Conservation (phyloP, 23 tunicate genomes). For the Oikopleura albicans region DNA sequence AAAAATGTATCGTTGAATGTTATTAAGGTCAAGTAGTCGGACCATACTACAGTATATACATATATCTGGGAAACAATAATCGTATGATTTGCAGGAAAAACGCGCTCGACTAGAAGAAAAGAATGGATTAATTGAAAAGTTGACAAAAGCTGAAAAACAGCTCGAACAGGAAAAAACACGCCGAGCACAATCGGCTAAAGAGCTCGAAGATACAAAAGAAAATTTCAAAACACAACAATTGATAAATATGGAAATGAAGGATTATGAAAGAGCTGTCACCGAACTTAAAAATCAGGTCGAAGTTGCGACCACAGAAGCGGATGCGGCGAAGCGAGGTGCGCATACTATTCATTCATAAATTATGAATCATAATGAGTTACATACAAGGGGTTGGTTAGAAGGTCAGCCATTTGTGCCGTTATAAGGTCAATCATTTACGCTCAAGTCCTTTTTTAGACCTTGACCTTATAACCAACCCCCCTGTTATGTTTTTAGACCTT, state of each 20-base stretch:
- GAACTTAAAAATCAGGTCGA: neutral
- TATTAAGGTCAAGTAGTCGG: no score
- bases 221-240: conserved; percentile 6
- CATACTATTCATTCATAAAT: no score
- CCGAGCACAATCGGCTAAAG: conserved; percentile 1
- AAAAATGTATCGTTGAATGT: no score
- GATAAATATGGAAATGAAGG: conserved; percentile 16
- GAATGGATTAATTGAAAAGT: neutral
- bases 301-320: neutral
- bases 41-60: no score
- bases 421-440: no score
- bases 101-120: conserved; percentile 7
- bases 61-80: neutral
- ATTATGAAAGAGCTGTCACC: neutral
- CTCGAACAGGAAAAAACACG: neutral
- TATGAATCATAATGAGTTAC: no score
- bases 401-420: no score
- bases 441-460: no score
- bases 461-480: no score
- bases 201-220: conserved; percentile 16
- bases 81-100: neutral
- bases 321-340: neutral
- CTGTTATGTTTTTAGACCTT: no score
- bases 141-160: neutral
- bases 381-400: no score